phyloP scores from a whole-genome alignment of 2,888 invertebrate species.

The Neoaliturus tenellus region DNA sequence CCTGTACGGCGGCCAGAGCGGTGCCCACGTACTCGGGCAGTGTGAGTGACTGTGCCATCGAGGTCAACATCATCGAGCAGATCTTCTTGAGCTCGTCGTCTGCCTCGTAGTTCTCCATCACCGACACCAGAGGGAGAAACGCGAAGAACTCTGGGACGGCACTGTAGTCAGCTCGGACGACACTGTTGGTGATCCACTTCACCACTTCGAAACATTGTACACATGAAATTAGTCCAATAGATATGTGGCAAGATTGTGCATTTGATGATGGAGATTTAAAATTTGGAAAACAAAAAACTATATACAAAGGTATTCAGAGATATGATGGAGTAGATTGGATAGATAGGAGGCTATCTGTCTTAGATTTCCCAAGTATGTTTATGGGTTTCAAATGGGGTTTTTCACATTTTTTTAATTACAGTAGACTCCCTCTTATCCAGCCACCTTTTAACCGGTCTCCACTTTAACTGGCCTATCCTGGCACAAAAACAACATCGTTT shows the following conservation, averaged over 20 bases:
- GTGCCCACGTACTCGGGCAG: slow-evolving; percentile 76
- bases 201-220: slow-evolving; percentile 59
- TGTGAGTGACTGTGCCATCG: slow-evolving; percentile 80
- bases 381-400: too few species aligned
- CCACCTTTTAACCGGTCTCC: too few species aligned
- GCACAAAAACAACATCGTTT: too few species aligned
- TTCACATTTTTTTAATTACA: too few species aligned
- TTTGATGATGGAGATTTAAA: too few species aligned
- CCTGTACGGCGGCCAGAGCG: slow-evolving; percentile 76
- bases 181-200: slow-evolving; percentile 70
- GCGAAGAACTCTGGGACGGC: slow-evolving; percentile 77
- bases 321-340: background rate
- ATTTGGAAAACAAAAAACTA: background rate
- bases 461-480: too few species aligned
- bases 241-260: too few species aligned
- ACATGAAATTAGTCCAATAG: background rate
- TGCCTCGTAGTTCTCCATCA: slow-evolving; percentile 84
- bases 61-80: slow-evolving; percentile 81
- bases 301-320: background rate
- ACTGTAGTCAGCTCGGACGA: slow-evolving; percentile 71
- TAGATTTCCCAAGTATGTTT: background rate
- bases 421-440: too few species aligned
- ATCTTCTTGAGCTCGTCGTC: slow-evolving; percentile 85
- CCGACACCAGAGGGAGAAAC: slow-evolving; percentile 80
- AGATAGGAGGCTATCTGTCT: too few species aligned